Evolutionary conservation across 2,113 vertebrate species (phyloP).

Genomic region (Leptocoma aspasia): DNA sequence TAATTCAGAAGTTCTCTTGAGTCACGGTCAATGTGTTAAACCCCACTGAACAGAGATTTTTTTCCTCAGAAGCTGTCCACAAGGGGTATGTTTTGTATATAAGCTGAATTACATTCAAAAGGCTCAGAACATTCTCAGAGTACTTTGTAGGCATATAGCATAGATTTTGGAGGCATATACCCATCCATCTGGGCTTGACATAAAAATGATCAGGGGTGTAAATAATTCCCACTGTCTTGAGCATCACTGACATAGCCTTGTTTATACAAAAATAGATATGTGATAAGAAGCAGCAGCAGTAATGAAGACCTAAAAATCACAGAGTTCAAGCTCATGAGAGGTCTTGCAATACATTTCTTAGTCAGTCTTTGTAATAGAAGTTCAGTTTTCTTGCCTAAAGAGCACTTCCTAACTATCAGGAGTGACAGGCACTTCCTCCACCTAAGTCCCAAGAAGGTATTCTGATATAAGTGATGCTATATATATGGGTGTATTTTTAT

Average conservation of each 20-base stretch:
- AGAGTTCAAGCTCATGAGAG: not conserved
- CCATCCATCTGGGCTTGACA: not conserved
- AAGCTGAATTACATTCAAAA: not conserved
- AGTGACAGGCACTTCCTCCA: not conserved
- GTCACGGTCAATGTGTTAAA: not conserved
- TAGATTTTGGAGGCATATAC: not conserved
- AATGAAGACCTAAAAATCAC: not conserved
- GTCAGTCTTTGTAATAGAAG: not conserved
- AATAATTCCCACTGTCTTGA: not conserved
- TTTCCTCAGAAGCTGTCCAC: not conserved
- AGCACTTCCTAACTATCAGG: not conserved
- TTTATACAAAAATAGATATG: not conserved
- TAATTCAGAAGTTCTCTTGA: not conserved
- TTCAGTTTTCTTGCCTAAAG: not conserved
- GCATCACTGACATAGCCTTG: not conserved
- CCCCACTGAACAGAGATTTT: not conserved
- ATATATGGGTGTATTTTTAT: not conserved
- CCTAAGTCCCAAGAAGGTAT: not conserved
- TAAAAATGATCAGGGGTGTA: not conserved
- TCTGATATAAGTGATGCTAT: not conserved
- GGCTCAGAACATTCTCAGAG: not conserved
- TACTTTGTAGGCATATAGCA: not conserved
- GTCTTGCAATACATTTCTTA: not conserved
- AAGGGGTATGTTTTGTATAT: not conserved
- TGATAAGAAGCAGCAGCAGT: not conserved